Base-by-base conservation (phyloP, 2,113 vertebrate species). In the Pteruthius melanotis region DNA sequence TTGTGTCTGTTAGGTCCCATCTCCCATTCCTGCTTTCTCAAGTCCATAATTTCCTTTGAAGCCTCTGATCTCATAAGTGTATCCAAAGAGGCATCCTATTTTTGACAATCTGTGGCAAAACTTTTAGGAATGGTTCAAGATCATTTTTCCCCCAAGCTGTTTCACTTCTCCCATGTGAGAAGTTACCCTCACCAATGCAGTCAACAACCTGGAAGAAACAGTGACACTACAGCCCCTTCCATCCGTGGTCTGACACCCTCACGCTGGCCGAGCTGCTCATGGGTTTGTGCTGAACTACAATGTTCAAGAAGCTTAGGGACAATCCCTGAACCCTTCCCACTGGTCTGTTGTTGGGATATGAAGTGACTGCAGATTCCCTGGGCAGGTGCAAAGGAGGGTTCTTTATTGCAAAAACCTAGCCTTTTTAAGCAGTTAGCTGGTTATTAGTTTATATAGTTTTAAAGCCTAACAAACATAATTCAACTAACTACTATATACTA, bases 241-340 rank as follows among this genome's bases (percentile, higher is more conserved):
- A 81, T 39, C 40, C 40, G 4, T 10, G 49, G 37, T 21, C 31
- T 52, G 24, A 28, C 8, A 17, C 5, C 16, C 42, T 83, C 11
- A 19, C 5, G 16, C 42, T 79, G 56, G 15, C 30, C 64, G 53
- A 64, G 31, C 24, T 72, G 49, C 24, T 69, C 8, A 2, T 17
- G 39, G 37, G 10, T 56, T 80, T 72, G 39, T 10, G 9, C 14
- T 31, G 45, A 74, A 9, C 9, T 22, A 20, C 2, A 1, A 5
- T 0, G 1, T 76, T 28, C 0, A 1, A 53, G 77, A 52, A 19
- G 17, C 20, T 74, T 45, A 65, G n/a, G n/a, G 31, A 83, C 30
- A 53, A 74, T 30, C 28, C 53, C n/a, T 14, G 45, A 65, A 28
- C 30, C 23, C 28, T 81, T 74, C 35, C 54, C 47, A 28, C 26